These are phyloP conservation scores for Lophotriccus pileatus DNA, from an alignment of 2,797 vertebrate genomes.

Conservation along the genomic window DNA sequence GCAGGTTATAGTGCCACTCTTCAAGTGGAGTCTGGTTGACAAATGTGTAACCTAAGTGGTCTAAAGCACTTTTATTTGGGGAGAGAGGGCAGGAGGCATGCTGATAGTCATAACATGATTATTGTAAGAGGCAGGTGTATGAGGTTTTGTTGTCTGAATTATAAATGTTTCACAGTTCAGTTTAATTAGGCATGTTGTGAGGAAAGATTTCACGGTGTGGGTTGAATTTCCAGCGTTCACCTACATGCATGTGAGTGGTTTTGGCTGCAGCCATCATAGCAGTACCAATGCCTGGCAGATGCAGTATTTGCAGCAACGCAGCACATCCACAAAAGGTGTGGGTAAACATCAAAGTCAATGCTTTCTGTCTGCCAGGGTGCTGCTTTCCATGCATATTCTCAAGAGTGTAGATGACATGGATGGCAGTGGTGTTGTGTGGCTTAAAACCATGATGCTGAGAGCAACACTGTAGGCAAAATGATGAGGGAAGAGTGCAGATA, in stretches of 20 bases:
- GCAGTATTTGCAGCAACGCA: neutral
- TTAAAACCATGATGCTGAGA: neutral
- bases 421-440: neutral
- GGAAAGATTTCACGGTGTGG: neutral
- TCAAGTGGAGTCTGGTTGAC: neutral
- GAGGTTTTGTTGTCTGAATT: neutral
- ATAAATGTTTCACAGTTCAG: neutral
- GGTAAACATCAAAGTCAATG: rapidly evolving
- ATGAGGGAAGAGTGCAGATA: neutral
- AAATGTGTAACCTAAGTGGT: neutral
- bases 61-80: neutral
- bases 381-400: neutral
- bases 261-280: neutral
- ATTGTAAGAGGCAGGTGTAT: neutral
- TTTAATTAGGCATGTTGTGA: neutral
- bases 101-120: neutral
- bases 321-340: neutral
- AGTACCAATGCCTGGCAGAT: neutral
- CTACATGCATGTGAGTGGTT: neutral
- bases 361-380: neutral
- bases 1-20: neutral
- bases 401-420: neutral
- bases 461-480: neutral
- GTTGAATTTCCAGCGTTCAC: neutral
- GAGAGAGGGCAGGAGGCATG: neutral